Base-by-base conservation (phyloP, 2,113 vertebrate species). In the Malurus cyaneus region DNA sequence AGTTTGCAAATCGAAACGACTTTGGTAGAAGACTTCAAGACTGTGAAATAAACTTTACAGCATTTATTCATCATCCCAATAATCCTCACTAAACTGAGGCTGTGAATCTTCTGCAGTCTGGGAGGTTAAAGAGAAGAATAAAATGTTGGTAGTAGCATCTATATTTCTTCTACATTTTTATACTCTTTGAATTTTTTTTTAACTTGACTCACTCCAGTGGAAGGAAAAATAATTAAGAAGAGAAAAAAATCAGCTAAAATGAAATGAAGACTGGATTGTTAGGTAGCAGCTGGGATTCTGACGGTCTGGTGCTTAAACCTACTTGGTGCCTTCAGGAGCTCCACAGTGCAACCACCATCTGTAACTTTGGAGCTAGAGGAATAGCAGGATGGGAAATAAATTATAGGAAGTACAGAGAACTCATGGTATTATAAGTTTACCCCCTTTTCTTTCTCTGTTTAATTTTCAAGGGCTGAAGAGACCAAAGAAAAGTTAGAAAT, bases 221-320 rank as follows among this genome's bases (percentile, higher is more conserved):
- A 67, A 94, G 39, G 29, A 77, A 89, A 91, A 80, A 65, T 89
- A 81, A 89, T 70, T 87, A 70, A 20, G 47, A 86, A 73, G 25
- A 70, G 19, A 12, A 18, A 86, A 77, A 84, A 92, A 85, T 57
- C 23, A 80, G 34, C 76, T 67, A 25, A 65, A 74, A 78, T 76
- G 74, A 84, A 92, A 95, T 61, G 31, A 67, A 67, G 82, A 32
- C 52, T 54, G 39, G 24, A 72, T 80, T 56, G 42, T 69, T 89
- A 91, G 60, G 46, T 39, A 82, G 59, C 84, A 96, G 65, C 64
- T 96, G 78, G 42, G 62, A 54, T 94, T 95, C 74, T 88, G 81
- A 85, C 0, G 12, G 83, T 87, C 89, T 89, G 70, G 20, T 94
- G 91, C 70, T 89, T 89, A 69, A 91, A 82, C 26, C 25, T 76